Conservation (phyloP, 2,113 vertebrate species). For the Boleophthalmus pectinirostris region DNA sequence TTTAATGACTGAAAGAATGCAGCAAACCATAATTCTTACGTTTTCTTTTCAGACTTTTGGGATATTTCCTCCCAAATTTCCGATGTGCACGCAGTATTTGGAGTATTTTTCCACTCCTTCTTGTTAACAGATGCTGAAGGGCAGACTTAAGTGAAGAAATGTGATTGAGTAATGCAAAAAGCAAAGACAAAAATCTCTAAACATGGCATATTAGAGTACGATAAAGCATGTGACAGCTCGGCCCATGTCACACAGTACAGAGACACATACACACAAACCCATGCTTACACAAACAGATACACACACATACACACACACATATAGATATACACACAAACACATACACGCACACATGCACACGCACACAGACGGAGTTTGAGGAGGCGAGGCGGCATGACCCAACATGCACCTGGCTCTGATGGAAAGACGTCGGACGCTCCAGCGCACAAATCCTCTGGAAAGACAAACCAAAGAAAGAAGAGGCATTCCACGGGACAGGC, state of each 20-base stretch:
- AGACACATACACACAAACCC: too few species aligned
- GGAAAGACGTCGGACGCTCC: slow-evolving; percentile 55
- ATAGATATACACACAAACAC: too few species aligned
- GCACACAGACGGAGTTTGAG: slow-evolving; percentile 18
- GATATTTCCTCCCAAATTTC: neutral
- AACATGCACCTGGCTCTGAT: slow-evolving; percentile 61
- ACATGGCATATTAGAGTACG: slow-evolving; percentile 39
- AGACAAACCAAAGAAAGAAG: slow-evolving; percentile 48
- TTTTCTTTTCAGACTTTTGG: neutral
- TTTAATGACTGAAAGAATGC: neutral
- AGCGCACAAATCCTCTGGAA: slow-evolving; percentile 56
- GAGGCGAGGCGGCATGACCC: slow-evolving; percentile 66
- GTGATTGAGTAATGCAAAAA: neutral
- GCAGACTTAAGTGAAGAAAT: neutral
- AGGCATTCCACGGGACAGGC: slow-evolving; percentile 48
- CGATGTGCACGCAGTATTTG: neutral
- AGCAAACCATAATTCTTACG: neutral
- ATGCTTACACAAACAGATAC: neutral
- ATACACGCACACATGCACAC: slow-evolving; percentile 20
- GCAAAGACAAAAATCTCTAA: slow-evolving; percentile 5
- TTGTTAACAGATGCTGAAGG: neutral
- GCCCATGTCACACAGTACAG: slow-evolving; percentile 35
- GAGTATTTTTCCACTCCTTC: neutral
- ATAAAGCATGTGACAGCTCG: slow-evolving; percentile 73
- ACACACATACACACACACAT: slow-evolving; percentile 26